Conservation (phyloP, 2,113 vertebrate genomes). For the Paedocypris sp. region DNA sequence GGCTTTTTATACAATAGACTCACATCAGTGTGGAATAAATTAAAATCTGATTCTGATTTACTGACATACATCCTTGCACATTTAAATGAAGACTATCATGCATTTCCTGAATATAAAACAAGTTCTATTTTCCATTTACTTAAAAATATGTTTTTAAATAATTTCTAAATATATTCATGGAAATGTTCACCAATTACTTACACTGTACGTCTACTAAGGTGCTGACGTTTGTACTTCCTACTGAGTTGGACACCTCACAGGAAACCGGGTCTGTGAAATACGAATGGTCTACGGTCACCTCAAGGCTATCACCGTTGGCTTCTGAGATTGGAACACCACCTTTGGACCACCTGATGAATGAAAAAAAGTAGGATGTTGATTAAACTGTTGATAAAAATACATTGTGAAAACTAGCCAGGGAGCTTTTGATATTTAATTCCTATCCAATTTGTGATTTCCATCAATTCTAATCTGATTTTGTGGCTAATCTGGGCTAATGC, state of each 20-base stretch:
- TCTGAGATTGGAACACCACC: conserved; percentile 72
- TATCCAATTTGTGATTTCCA: conserved; percentile 11
- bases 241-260: conserved; percentile 80
- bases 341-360: conserved; percentile 73
- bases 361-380: background rate
- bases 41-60: background rate
- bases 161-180: no score
- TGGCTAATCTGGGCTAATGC: conserved; percentile 22
- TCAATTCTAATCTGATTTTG: conserved; percentile 1
- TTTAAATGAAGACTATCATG: background rate
- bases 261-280: conserved; percentile 83
- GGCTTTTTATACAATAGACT: background rate
- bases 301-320: conserved; percentile 72
- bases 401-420: background rate
- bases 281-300: conserved; percentile 74
- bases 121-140: no score
- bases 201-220: conserved; percentile 79
- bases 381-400: background rate
- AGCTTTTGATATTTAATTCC: conserved; percentile 2
- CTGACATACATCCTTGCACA: background rate
- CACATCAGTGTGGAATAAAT: background rate
- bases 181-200: no score
- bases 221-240: conserved; percentile 83
- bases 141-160: no score
- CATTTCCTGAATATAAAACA: background rate